phyloP scores from a whole-genome alignment of 92 coral and sea anemone genomes.

The Parazoanthus atlanticus region DNA sequence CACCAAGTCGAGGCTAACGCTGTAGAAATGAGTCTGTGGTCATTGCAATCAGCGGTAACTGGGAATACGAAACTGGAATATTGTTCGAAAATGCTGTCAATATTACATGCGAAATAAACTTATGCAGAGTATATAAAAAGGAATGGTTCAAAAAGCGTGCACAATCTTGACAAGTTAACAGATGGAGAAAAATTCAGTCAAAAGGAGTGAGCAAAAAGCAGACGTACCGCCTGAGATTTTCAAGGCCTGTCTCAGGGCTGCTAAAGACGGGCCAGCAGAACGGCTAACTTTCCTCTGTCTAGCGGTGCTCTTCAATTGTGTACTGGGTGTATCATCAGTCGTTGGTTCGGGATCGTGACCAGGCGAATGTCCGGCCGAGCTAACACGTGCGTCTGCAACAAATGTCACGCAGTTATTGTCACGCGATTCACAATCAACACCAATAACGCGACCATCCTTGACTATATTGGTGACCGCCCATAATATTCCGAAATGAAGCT shows the following conservation, averaged over 20 bases:
- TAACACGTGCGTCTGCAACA: not conserved
- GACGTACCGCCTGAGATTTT: constrained; percentile 80
- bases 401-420: not conserved
- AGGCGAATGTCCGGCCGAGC: constrained; percentile 40
- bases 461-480: too few species aligned
- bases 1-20: too few species aligned
- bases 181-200: not conserved
- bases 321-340: not conserved
- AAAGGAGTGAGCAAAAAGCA: not conserved
- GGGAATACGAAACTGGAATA: too few species aligned
- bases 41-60: too few species aligned
- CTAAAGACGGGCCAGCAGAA: constrained; percentile 75
- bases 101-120: too few species aligned
- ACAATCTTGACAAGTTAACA: not conserved
- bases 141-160: too few species aligned
- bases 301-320: constrained; percentile 14
- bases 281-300: constrained; percentile 74
- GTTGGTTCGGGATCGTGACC: not conserved
- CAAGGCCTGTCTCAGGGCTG: constrained; percentile 71
- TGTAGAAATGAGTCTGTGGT: too few species aligned
- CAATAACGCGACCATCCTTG: too few species aligned
- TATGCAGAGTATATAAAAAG: too few species aligned
- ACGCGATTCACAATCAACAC: too few species aligned
- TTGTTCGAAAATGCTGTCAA: too few species aligned
- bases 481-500: too few species aligned